Evolutionary conservation across 37 sponge, comb jelly and placozoan species (phyloP).

Genomic region (Lycopodina hypogea): DNA sequence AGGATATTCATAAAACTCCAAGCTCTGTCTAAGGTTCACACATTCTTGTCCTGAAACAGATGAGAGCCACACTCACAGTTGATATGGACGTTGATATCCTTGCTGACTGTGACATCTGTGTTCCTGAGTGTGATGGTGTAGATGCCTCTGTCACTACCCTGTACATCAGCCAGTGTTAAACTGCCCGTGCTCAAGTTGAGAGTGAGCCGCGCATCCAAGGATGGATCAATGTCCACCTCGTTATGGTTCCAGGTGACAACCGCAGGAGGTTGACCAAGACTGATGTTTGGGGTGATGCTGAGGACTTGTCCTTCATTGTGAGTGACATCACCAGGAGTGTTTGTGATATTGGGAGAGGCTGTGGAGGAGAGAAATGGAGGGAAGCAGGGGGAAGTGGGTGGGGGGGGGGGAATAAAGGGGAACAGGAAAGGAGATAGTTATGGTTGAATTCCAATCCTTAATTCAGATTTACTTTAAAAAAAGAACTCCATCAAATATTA

Average conservation of each 20-base stretch:
- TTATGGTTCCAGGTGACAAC: not conserved
- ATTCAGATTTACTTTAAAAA: too few relatives aligned
- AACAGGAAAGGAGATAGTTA: too few relatives aligned
- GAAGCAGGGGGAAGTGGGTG: too few relatives aligned
- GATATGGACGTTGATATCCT: not conserved
- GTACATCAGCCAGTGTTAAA: not conserved
- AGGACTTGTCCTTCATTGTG: not conserved
- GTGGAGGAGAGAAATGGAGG: too few relatives aligned
- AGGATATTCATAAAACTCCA: too few relatives aligned
- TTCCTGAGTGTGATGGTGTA: not conserved
- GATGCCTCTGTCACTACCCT: not conserved
- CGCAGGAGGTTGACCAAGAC: not conserved
- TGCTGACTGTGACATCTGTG: not conserved
- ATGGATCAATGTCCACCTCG: not conserved
- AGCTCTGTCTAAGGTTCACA: too few relatives aligned
- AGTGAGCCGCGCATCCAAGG: not conserved
- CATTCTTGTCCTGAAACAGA: too few relatives aligned
- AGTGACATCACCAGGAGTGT: not conserved
- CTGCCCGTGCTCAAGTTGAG: not conserved
- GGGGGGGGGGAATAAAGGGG: too few relatives aligned
- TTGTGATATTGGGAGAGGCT: not conserved
- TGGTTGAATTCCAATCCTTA: too few relatives aligned
- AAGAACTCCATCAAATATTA: too few relatives aligned
- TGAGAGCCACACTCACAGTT: not conserved
- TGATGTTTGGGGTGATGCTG: not conserved